Evolutionary conservation across 2,113 vertebrate species (phyloP), one percentile per base, ranked within the genome.

Genomic region (Lepus timidus): DNA sequence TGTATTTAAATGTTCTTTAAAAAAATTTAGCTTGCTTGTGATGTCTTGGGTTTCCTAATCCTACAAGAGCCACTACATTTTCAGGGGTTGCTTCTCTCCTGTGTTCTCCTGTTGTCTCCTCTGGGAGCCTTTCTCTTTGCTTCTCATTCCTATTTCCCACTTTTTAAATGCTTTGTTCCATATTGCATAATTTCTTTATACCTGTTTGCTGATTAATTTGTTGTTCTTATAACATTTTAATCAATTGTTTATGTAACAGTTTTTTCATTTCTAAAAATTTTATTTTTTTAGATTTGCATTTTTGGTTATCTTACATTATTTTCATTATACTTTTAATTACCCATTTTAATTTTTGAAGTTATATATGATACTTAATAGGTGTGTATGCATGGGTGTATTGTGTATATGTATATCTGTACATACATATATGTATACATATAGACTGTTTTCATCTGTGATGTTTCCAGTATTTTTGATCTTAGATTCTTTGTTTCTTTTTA

Each of bases 181-280:
- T 11, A 49, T 65, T 81, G 74, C 3, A 75, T 27, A n/a, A 39
- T 22, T 64, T 20, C 68, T 62, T 90, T 82, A 36, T 36, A 36
- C 36, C 36, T 36, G 36, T 36, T 36, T 3, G 36, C 36, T 36
- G 36, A 36, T 68, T 20, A 78, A 0, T 84, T 85, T 33, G 19
- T 27, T 86, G 19, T 27, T 86, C 9, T 62, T 76, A 36, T 64
- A 62, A 20, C 11, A 22, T 8, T 67, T 73, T 64, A 58, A 36
- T 67, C 33, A 13, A 39, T 52, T 85, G 13, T 75, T 81, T 76
- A 29, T 17, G 44, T 70, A 61, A 65, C 62, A 70, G 19, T 36
- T 67, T 80, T 81, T 89, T 68, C n/a, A 65, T 92, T 88, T 71
- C 44, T 80, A 61, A 64, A 82, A 58, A 36, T 36, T 36, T 71